Evolutionary conservation across 2,888 invertebrate species (phyloP).

Genomic region (Sabatieria punctata): DNA sequence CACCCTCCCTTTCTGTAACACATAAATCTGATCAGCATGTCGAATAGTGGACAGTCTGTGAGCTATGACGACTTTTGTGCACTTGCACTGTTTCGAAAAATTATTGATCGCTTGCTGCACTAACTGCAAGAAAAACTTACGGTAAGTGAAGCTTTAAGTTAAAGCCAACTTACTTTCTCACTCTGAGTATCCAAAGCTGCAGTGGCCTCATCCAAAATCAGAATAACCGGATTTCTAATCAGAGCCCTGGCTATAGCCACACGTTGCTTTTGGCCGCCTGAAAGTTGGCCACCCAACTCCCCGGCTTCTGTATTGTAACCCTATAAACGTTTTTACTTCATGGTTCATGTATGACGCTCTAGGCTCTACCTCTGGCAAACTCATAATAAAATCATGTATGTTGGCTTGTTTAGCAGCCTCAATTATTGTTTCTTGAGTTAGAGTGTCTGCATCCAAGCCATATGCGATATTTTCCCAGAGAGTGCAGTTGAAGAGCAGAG

Average conservation of each 20-base stretch:
- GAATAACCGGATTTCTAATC: not conserved
- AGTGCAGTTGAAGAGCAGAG: not conserved
- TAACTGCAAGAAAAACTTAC: not conserved
- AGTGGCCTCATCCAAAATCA: no score
- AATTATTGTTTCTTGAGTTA: not conserved
- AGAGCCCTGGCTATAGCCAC: not conserved
- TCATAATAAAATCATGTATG: conserved; percentile 4
- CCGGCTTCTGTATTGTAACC: not conserved
- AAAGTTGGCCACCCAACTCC: not conserved
- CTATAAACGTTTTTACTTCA: no score
- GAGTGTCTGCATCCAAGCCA: not conserved
- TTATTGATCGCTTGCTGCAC: not conserved
- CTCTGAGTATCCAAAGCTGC: no score
- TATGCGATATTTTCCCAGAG: conserved; percentile 4
- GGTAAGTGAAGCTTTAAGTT: no score
- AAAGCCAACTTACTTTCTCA: no score
- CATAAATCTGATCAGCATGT: not conserved
- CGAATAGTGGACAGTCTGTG: not conserved
- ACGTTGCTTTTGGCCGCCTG: conserved; percentile 1
- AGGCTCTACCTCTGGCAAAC: not conserved
- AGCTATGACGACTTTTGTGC: not conserved
- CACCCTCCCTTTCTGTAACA: not conserved
- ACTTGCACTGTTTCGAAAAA: no score
- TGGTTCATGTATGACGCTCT: no score
- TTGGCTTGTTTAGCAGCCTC: conserved; percentile 1